Percentiles rank a stretch among this genome's conserved stretches.
Evolutionary conservation across 2,888 invertebrate genomes (phyloP).

Genomic region (Callosobruchus maculatus): DNA sequence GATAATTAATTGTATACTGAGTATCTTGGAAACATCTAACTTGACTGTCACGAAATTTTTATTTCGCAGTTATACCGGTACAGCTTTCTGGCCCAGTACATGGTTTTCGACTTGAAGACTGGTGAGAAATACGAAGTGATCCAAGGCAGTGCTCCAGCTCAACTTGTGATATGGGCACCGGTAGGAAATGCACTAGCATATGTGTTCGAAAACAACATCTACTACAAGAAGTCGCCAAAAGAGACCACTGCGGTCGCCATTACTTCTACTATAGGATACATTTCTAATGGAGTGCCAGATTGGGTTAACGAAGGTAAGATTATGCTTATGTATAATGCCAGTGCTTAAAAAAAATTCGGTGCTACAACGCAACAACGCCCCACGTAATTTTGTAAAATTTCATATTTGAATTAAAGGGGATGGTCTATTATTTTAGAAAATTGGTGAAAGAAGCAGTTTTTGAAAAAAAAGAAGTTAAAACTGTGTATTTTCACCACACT

Average conservation of each 20-base stretch:
- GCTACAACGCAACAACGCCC: too few species aligned
- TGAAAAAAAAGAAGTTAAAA: too few species aligned
- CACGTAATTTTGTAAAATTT: too few species aligned
- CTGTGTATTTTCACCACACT: too few species aligned
- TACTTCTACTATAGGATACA: conserved; percentile 52
- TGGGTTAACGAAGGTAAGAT: conserved; percentile 87
- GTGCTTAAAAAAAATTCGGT: too few species aligned
- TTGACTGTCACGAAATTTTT: not conserved
- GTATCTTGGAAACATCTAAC: too few species aligned
- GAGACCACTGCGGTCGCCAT: conserved; percentile 52
- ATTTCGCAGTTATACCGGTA: conserved; percentile 68
- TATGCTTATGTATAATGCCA: not conserved
- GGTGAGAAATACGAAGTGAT: conserved; percentile 47
- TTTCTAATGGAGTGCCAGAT: conserved; percentile 80
- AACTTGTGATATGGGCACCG: conserved; percentile 77
- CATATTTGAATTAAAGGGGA: too few species aligned
- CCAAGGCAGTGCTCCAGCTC: conserved; percentile 48
- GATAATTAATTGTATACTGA: too few species aligned
- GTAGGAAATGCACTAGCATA: conserved; percentile 67
- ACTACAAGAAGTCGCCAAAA: conserved; percentile 56
- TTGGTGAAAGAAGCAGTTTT: too few species aligned
- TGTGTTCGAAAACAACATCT: conserved; percentile 73
- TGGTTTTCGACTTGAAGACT: conserved; percentile 61
- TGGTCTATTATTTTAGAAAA: too few species aligned
- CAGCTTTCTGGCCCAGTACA: conserved; percentile 73